Evolutionary conservation across 2,113 vertebrate species (phyloP), one percentile per base, ranked within the genome.

Genomic region (Platysteira castanea): DNA sequence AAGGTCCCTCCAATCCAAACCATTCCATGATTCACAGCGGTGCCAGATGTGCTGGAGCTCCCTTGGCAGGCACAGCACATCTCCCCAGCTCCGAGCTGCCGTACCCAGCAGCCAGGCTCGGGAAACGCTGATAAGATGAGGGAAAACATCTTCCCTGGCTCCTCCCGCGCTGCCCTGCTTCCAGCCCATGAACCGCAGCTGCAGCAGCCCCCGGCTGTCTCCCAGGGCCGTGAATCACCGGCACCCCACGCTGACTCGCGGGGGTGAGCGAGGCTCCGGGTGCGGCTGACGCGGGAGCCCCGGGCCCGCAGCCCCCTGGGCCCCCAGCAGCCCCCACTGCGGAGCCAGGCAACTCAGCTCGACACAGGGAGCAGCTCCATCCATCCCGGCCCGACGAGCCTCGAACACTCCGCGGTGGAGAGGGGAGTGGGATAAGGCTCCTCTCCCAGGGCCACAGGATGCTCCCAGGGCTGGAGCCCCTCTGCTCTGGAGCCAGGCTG

Each of bases 371-470:
- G 57, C 41, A n/a, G 57, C 41, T 67, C 64, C 68, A 42, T 13
- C 71, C 65, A 6, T 1, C n/a, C 20, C 1, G 0, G n/a, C 54
- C 23, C 2, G 0, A 30, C 3, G 8, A 69, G 39, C 54, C 21
- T 31, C 14, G 14, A n/a, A 24, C 7, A 10, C 37, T 16, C 69
- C 9, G 21, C 0, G 1, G 11, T 27, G 35, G 31, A 31, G 12
- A 46, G 84, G 18, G 61, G 20, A 47, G n/a, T 4, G n/a, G 41
- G 35, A 6, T 13, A 22, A 71, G 13, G 54, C 37, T 77, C 12
- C 37, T 37, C 22, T 19, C 21, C 53, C 46, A 31, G 27, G 33
- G 24, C 19, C 56, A 47, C 20, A n/a, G 56, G 69, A 56, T 12
- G 16, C 50, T 47, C 23, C 1, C 2, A 7, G 14, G n/a, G 26